Conservation (phyloP, 2,888 invertebrate species). For the Punctoribates punctum region DNA sequence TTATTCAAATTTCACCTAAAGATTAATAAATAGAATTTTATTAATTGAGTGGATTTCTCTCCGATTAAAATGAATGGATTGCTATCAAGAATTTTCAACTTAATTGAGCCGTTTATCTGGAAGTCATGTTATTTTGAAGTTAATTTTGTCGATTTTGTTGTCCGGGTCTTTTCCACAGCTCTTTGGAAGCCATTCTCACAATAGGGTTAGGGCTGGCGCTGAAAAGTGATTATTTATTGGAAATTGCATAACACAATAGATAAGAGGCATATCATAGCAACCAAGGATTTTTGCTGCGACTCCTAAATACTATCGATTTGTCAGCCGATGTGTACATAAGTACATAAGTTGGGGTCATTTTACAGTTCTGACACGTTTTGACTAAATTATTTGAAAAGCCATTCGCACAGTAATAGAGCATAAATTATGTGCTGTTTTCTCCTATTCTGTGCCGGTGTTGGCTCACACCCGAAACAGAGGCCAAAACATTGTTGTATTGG, state of each 20-base stretch:
- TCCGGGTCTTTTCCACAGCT: neutral
- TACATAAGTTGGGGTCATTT: slow-evolving; percentile 9
- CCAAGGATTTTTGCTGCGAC: slow-evolving; percentile 4
- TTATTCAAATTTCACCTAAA: no score
- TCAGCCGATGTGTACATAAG: neutral
- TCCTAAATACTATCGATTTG: slow-evolving; percentile 1
- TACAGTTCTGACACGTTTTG: slow-evolving; percentile 2
- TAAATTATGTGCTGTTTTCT: neutral
- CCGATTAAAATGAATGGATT: no score
- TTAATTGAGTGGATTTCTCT: no score
- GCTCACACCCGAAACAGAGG: neutral
- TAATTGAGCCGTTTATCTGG: no score
- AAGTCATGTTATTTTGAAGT: no score
- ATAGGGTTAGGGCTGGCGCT: neutral
- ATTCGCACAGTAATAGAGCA: neutral
- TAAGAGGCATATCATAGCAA: slow-evolving; percentile 2
- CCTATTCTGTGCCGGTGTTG: neutral
- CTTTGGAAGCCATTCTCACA: neutral
- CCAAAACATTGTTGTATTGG: neutral
- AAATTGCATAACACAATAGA: neutral
- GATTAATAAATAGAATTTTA: no score
- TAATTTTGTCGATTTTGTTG: neutral
- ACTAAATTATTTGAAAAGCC: slow-evolving; percentile 1
- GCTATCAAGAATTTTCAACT: no score
- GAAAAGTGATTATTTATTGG: slow-evolving; percentile 3